Base-by-base conservation (phyloP, 2,797 vertebrate genomes). In the Gorsachius magnificus region DNA sequence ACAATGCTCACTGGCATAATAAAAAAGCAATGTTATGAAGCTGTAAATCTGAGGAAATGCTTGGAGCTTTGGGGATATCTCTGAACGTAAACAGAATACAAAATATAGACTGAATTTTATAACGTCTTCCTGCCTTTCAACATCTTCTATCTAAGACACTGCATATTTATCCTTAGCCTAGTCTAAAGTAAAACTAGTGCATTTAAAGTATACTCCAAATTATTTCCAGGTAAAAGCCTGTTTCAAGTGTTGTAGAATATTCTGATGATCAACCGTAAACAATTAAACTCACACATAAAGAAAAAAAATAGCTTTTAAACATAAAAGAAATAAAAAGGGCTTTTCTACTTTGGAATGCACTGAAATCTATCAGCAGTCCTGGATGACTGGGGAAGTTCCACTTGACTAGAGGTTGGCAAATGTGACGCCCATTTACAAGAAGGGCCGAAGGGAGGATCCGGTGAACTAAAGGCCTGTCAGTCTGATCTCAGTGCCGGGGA, bases 61-160 rank as follows among this genome's bases (percentile, higher is more conserved):
- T 82, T 86, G 57, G 72, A 94, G 31, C 54, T 96, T 54, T 91
- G 82, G 41, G 53, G 76, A 82, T 83, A 76, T 63, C 54, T 74
- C 51, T 79, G 80, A 80, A 95, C 54, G 54, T 88, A 96, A 97
- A 95, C 87, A 95, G 56, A 92, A 80, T 38, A 85, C 70, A 83
- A 95, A 92, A 64, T 82, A 94, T 46, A 95, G 31, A 82, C 60
- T 56, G 63, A 64, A 64, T 91, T 95, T 95, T 88, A 56, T 66
- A 90, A 92, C 54, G 89, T 81, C n/a, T 66, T 87, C 63, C 66
- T 87, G 74, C 35, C 38, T 76, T 81, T 83, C 72, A 88, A 29
- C 38, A 74, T 54, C 45, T 60, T 76, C 20, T 72, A 66, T 48
- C 70, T 69, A 86, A 78, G 25, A 91, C 87, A 91, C 19, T 20